These are phyloP conservation scores for Sycophaga agraensis DNA, from an alignment of 1,140 invertebrate genomes.

Conservation along the genomic window DNA sequence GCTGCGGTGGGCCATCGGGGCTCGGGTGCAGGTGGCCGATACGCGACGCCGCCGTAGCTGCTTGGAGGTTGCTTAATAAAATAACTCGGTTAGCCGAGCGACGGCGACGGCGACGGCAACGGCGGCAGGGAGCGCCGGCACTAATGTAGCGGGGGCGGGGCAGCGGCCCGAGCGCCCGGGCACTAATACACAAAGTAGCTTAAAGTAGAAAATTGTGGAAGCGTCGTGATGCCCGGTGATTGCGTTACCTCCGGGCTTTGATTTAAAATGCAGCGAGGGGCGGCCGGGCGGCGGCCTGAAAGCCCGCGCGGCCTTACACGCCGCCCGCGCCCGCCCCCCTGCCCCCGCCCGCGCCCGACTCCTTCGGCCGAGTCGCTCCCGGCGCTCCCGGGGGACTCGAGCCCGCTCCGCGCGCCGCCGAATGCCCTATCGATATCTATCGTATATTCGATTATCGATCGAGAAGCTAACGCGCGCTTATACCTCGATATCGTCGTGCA, in stretches of 20 bases:
- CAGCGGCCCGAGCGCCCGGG: too few species aligned
- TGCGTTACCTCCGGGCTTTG: slow-evolving; percentile 60
- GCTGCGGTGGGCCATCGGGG: too few species aligned
- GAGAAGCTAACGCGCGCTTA: too few species aligned
- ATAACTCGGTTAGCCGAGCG: slow-evolving; percentile 50
- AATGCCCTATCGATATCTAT: too few species aligned
- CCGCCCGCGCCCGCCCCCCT: too few species aligned
- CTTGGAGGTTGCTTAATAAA: slow-evolving; percentile 55
- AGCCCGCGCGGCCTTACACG: slow-evolving; percentile 41
- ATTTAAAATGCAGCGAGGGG: slow-evolving; percentile 60
- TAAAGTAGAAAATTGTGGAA: slow-evolving; percentile 62
- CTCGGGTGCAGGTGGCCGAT: too few species aligned
- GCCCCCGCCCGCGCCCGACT: too few species aligned
- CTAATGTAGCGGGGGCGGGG: slow-evolving; percentile 17
- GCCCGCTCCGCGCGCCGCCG: too few species aligned
- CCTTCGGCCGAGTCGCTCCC: too few species aligned
- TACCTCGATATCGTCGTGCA: too few species aligned
- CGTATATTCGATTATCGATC: too few species aligned
- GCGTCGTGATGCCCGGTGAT: slow-evolving; percentile 60
- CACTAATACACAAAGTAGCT: slow-evolving; percentile 61
- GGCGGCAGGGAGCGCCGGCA: slow-evolving; percentile 6
- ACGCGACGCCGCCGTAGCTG: neutral
- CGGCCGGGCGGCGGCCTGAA: slow-evolving; percentile 39
- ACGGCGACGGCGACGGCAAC: neutral
- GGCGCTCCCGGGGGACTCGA: too few species aligned